A percentile compares a stretch with the other conserved stretches of the same genome.
Conservation (phyloP, 2,113 vertebrate genomes). For the Mus pahari region DNA sequence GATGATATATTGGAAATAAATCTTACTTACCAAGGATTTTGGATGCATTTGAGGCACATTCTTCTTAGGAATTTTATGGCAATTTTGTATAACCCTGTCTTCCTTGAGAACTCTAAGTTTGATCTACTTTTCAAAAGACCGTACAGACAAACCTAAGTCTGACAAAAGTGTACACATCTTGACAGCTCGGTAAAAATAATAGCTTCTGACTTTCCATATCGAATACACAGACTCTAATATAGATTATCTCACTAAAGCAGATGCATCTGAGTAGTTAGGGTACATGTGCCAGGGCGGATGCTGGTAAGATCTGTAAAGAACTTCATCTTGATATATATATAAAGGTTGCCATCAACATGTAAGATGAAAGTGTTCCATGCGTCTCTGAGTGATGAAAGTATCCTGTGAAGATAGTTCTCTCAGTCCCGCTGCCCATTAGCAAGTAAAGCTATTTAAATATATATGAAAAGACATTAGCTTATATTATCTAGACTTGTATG, state of each 20-base stretch:
- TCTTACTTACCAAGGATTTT: conserved; percentile 34
- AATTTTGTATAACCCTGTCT: conserved; percentile 55
- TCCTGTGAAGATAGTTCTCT: neutral
- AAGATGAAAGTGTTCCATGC: neutral
- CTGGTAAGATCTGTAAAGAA: conserved; percentile 11
- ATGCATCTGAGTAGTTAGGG: neutral
- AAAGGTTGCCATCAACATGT: neutral
- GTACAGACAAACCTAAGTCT: conserved; percentile 15
- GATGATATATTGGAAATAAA: conserved; percentile 28
- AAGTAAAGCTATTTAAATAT: neutral
- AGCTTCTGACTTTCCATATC: conserved; percentile 48
- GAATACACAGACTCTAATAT: conserved; percentile 10
- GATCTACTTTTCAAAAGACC: conserved; percentile 43
- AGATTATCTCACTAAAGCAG: neutral
- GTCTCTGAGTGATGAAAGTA: neutral
- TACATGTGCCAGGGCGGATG: neutral
- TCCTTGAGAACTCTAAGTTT: conserved; percentile 63
- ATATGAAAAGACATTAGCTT: neutral
- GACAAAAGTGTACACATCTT: conserved; percentile 35
- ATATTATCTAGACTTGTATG: neutral
- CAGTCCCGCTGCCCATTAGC: neutral
- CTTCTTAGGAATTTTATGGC: conserved; percentile 32
- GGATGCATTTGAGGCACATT: neutral
- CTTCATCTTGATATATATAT: neutral
- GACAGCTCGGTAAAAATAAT: conserved; percentile 68